Conservation (phyloP, 2,888 invertebrate species). For the Patella depressa region DNA sequence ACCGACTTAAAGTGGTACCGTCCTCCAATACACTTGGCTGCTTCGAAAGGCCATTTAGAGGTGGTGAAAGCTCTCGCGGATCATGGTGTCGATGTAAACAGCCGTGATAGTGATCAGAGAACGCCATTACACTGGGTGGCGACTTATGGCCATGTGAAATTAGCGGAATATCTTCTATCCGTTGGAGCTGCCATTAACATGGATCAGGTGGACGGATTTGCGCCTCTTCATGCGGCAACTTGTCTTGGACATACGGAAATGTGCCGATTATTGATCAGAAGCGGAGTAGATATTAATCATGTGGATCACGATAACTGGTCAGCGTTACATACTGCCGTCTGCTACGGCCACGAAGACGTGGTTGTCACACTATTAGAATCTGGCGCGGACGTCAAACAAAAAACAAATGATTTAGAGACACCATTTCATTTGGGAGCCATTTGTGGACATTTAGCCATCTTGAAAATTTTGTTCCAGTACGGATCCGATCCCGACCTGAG, state of each 20-base stretch:
- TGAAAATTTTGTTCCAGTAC: slow-evolving; percentile 45
- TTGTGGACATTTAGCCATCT: slow-evolving; percentile 50
- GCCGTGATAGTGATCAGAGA: slow-evolving; percentile 55
- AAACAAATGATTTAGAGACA: slow-evolving; percentile 54
- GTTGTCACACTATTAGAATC: slow-evolving; percentile 51
- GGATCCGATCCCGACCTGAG: slow-evolving; percentile 46
- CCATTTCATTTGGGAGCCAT: slow-evolving; percentile 62
- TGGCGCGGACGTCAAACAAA: slow-evolving; percentile 49
- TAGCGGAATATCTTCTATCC: slow-evolving; percentile 48
- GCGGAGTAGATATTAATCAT: slow-evolving; percentile 54
- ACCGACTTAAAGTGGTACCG: slow-evolving; percentile 55
- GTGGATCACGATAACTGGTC: slow-evolving; percentile 64
- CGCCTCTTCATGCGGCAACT: slow-evolving; percentile 64
- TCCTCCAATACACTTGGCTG: slow-evolving; percentile 62
- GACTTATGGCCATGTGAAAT: slow-evolving; percentile 44
- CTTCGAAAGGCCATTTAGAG: slow-evolving; percentile 50
- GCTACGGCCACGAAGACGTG: slow-evolving; percentile 54
- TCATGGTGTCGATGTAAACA: slow-evolving; percentile 55
- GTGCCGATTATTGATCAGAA: slow-evolving; percentile 47
- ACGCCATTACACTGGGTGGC: slow-evolving; percentile 63
- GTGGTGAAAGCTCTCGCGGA: slow-evolving; percentile 49
- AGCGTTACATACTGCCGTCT: slow-evolving; percentile 62
- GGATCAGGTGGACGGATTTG: slow-evolving; percentile 62
- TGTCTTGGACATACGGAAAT: slow-evolving; percentile 53
- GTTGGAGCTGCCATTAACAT: slow-evolving; percentile 54